These are phyloP conservation scores for Sminthopsis crassicaudata DNA, from an alignment of 2,113 vertebrate species.

Conservation along the genomic window DNA sequence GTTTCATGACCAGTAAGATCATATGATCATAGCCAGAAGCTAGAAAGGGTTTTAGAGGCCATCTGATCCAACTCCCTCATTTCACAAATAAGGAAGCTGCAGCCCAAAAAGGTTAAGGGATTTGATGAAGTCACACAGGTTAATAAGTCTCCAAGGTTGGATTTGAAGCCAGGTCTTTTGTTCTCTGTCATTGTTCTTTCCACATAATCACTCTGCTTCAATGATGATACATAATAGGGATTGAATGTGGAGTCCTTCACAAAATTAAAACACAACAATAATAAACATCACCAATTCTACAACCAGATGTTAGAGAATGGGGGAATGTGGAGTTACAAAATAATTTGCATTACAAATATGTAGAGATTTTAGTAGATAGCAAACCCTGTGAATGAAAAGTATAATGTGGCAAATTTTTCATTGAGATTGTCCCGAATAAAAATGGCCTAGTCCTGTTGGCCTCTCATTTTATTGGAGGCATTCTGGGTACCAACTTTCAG, in stretches of 20 bases:
- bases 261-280: not conserved
- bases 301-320: not conserved
- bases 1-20: not conserved
- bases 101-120: not conserved
- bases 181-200: not conserved
- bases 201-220: not conserved
- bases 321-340: not conserved
- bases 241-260: not conserved
- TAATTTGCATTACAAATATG: not conserved
- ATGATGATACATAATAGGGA: not conserved
- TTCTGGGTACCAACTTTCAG: not conserved
- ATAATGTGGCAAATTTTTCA: not conserved
- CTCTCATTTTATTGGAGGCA: not conserved
- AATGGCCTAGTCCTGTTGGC: no score
- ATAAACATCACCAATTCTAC: not conserved
- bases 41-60: not conserved
- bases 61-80: not conserved
- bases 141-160: not conserved
- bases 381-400: not conserved
- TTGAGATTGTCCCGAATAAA: not conserved
- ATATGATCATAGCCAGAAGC: not conserved
- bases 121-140: not conserved
- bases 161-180: not conserved
- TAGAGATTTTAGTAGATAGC: not conserved
- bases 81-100: not conserved